These are phyloP conservation scores for Galeruca laticollis DNA, from an alignment of 2,888 invertebrate genomes.

Conservation along the genomic window DNA sequence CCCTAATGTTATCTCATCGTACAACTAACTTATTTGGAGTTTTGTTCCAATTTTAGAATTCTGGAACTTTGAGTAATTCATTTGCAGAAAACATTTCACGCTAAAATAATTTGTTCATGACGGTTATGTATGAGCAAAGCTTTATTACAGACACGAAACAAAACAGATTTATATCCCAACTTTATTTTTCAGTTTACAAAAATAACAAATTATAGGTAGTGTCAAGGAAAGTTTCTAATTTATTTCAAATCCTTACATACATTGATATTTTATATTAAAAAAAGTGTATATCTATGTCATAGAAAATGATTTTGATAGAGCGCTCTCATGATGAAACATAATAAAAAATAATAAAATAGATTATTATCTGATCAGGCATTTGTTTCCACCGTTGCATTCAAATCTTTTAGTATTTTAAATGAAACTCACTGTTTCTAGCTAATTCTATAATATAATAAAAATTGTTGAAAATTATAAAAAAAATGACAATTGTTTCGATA, in stretches of 20 bases:
- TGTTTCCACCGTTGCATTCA: no score
- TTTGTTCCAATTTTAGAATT: conserved; percentile 1
- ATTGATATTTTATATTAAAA: not conserved
- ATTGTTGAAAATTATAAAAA: no score
- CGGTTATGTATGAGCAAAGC: conserved; percentile 28
- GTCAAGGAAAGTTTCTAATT: conserved; percentile 8
- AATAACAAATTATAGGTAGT: conserved; percentile 6
- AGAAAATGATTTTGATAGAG: not conserved
- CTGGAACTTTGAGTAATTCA: conserved; percentile 12
- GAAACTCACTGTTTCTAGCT: no score
- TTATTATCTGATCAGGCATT: no score
- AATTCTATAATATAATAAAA: no score
- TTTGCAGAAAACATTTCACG: conserved; percentile 19
- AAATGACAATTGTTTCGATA: no score
- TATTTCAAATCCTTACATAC: not conserved
- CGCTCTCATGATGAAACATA: no score
- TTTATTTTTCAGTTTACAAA: not conserved
- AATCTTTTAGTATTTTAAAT: no score
- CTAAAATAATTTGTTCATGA: conserved; percentile 29
- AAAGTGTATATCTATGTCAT: no score
- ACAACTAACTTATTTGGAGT: conserved; percentile 6
- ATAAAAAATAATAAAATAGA: no score
- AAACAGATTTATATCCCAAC: conserved; percentile 22
- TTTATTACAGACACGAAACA: conserved; percentile 23
- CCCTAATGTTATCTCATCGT: not conserved